phyloP scores from a whole-genome alignment of 2,113 vertebrate species.

The Thryonomys swinderianus region DNA sequence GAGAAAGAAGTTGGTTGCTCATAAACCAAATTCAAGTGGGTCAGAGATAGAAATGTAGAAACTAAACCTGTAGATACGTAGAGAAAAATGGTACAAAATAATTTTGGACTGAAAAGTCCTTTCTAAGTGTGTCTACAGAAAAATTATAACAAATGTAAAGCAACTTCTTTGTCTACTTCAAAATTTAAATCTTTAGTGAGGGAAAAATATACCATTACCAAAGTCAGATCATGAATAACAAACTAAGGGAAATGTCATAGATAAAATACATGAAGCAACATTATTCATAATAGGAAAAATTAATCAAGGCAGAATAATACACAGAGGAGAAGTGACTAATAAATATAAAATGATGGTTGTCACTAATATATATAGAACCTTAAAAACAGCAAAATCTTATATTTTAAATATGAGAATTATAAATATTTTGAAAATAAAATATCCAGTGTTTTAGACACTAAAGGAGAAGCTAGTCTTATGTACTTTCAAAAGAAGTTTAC shows the following conservation, averaged over 20 bases:
- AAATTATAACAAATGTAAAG: neutral
- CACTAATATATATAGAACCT: neutral
- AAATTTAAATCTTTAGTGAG: neutral
- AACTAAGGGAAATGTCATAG: neutral
- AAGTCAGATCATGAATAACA: neutral
- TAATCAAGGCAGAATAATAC: neutral
- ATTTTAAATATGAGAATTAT: neutral
- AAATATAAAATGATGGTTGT: neutral
- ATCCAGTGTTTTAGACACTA: neutral
- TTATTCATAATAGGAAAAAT: neutral
- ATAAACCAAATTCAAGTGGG: neutral
- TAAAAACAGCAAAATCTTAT: neutral
- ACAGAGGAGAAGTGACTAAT: neutral
- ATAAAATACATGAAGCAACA: neutral
- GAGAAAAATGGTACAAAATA: neutral
- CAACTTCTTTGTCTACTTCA: neutral
- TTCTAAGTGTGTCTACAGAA: neutral
- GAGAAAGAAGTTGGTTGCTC: neutral
- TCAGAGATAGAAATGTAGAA: neutral
- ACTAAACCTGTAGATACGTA: neutral
- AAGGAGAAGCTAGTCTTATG: neutral
- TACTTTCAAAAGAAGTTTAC: neutral
- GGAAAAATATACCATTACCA: neutral
- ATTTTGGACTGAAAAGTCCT: neutral
- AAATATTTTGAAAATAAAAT: conserved; percentile 13